Evolutionary conservation across 1,140 invertebrate genomes (phyloP).

Genomic region (Macrobrachium nipponense): DNA sequence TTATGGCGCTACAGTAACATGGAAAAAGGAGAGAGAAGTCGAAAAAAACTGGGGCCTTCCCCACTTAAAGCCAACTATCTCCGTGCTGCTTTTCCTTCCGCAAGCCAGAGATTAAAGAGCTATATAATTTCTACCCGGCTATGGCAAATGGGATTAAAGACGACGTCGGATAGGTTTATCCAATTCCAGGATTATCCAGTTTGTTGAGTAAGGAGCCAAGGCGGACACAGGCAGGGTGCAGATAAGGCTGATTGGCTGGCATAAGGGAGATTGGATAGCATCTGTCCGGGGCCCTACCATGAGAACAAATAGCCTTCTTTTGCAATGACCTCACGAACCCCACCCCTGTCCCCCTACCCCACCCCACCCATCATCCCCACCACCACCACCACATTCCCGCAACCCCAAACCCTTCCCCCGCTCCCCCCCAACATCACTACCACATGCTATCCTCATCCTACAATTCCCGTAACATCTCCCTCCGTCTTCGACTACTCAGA

Average conservation of each 20-base stretch:
- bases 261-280: conserved; percentile 46
- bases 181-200: conserved; percentile 23
- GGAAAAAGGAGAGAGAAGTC: no score
- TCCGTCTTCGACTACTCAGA: no score
- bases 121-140: background rate
- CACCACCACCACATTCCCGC: background rate
- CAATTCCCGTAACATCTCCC: background rate
- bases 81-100: no score
- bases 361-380: background rate
- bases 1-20: no score
- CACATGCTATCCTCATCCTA: background rate
- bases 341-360: background rate
- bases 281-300: conserved; percentile 35
- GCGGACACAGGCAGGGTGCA: background rate
- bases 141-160: conserved; percentile 2
- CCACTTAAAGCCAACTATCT: no score
- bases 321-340: background rate
- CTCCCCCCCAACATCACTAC: background rate
- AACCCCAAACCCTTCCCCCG: background rate
- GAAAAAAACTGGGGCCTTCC: background rate
- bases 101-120: background rate
- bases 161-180: conserved; percentile 5
- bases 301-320: conserved; percentile 43
- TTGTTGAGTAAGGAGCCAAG: conserved; percentile 18
- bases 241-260: conserved; percentile 42